Percentiles rank a stretch among this genome's conserved stretches.
Evolutionary conservation across 1,140 invertebrate species (phyloP).

Genomic region (Kradibia gibbosae): DNA sequence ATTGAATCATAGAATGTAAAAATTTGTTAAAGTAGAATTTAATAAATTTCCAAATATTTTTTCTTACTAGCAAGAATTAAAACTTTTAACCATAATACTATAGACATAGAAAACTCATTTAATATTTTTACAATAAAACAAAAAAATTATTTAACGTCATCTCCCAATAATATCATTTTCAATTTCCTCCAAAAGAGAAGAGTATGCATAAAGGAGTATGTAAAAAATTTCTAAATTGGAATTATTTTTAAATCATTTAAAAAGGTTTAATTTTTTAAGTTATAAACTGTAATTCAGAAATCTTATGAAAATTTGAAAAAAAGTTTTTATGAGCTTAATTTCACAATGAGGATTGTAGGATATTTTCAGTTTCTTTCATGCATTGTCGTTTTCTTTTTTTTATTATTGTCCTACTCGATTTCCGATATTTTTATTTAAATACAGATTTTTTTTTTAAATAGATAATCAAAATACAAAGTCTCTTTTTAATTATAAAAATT

Average conservation of each 20-base stretch:
- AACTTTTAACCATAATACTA: too few species aligned
- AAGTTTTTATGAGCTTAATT: conserved; percentile 20
- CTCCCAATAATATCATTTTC: too few species aligned
- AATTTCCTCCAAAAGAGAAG: too few species aligned
- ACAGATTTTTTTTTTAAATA: conserved; percentile 28
- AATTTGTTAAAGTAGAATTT: too few species aligned
- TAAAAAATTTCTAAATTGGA: too few species aligned
- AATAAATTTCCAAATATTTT: too few species aligned
- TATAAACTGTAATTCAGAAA: conserved; percentile 4
- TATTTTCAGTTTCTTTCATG: conserved; percentile 32
- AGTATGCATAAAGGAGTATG: too few species aligned
- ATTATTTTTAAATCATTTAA: background rate
- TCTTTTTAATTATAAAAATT: background rate
- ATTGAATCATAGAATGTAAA: too few species aligned
- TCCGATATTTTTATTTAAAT: conserved; percentile 28
- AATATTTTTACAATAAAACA: too few species aligned
- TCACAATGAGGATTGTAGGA: conserved; percentile 25
- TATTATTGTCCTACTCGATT: background rate
- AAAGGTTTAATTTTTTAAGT: conserved; percentile 15
- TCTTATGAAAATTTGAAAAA: conserved; percentile 36
- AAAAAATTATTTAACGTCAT: too few species aligned
- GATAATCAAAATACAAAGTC: conserved; percentile 4
- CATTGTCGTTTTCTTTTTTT: conserved; percentile 18
- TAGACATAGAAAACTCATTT: too few species aligned
- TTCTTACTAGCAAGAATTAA: too few species aligned